Evolutionary conservation across 2,888 invertebrate genomes (phyloP), one percentile per base, ranked within the genome.

Genomic region (Carterocephalus palaemon): DNA sequence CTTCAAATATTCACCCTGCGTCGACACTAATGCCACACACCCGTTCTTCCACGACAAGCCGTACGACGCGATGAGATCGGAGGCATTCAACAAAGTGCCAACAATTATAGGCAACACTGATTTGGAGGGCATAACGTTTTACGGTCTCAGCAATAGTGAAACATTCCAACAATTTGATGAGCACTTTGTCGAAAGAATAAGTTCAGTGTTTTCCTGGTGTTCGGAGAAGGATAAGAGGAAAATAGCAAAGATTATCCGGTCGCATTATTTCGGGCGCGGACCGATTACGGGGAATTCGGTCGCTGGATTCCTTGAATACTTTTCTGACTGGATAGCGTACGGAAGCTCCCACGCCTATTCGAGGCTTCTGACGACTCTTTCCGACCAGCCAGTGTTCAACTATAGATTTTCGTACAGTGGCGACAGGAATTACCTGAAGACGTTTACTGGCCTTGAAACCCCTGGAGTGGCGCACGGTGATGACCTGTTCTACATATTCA

Each of bases 401-500:
- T 85, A 85, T 48, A 56, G 77, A 41, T 84, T 85, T 49, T 58
- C 74, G 0, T 84, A 81, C 47, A 67, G 73, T 45, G 85, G 85
- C 2, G 60, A 53, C 8, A 66, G 85, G 9, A 82, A 83, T 48
- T 78, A 77, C 22, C 75, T 71, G 0, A 81, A 72, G 47, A 46
- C 51, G 1, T 24, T 77, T 1, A 69, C 76, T 3, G 70, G 73
- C 1, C 40, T 49, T 2, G 41, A 54, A 1, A 16, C 67, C 40
- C 47, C 48, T 1, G 81, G 80, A 1, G 73, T 80, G 0, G 67
- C 78, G 0, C 86, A 86, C 49, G 67, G 75, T 0, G 86, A 82
- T 33, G 86, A 86, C 41, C 46, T 84, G 6, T 83, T 85, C 60
- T 86, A 86, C 61, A 43, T 82, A 17, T 85, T 82, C 61, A 78